Evolutionary conservation across 2,113 vertebrate species (phyloP), one percentile per base, ranked within the genome.

Genomic region (Arothron firmamentum): DNA sequence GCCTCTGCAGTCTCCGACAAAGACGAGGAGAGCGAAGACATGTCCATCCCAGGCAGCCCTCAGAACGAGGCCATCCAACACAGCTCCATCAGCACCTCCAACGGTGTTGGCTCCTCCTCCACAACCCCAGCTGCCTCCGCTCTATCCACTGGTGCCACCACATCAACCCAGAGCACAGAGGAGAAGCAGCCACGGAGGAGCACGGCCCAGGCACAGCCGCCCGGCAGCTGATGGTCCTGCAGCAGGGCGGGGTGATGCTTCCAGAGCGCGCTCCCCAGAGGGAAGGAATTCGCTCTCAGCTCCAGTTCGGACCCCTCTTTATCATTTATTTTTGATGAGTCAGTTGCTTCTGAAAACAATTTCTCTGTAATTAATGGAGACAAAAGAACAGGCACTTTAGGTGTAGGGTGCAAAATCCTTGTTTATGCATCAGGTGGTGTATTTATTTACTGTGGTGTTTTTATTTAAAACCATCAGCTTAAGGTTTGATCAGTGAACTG

Each of bases 31-130:
- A 95, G 95, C 0, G 94, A 97, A 84, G 97, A 97, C 75, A 92
- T 95, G 87, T 98, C 95, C 0, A 90, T 96, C 87, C 95, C 97
- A 28, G 80, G 94, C 81, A 98, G 96, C 77, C 97, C 96, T 0
- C 96, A 96, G 81, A 78, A 90, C 0, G 95, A 98, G 78, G 97
- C 95, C 34, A 98, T 99, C 68, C 97, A 99, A 87, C 95, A 99
- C 88, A 97, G 97, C 86, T 98, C 96, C 18, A 79, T 99, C 91
- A 98, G 95, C 92, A 99, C 97, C 45, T 99, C 97, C 86, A 97
- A 98, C 16, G 96, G 96, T 17, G 92, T 98, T 57, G 94, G 93
- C 88, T 94, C 94, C 21, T 94, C 94, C 18, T 93, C 94, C 63
- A 81, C 90, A 83, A 87, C 92, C 13, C 84, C 91, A 62, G 89